Base-by-base conservation (phyloP, 2,888 invertebrate genomes). In the Aphelenchoides bicaudatus region DNA sequence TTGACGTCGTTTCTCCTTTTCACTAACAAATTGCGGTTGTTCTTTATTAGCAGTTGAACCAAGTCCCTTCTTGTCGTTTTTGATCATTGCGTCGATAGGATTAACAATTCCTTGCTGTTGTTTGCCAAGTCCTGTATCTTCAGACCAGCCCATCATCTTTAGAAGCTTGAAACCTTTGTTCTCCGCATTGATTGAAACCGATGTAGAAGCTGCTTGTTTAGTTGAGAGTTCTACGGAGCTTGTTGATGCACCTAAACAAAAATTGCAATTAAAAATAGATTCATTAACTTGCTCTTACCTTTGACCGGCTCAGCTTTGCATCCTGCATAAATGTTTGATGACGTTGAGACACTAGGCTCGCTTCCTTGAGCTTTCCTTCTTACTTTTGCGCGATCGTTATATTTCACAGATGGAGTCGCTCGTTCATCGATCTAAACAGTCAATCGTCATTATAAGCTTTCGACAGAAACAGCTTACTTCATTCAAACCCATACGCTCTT, bases 71-170 rank as follows among this genome's bases (percentile, higher is more conserved):
- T 39, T 37, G 21, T 51, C 52, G 28, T 16, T 28, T 34, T 51
- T 51, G 19, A 51, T 10, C 6, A 8, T 51, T 1, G 10, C 5
- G 38, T 56, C 21, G 28, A 83, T 82, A 39, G 83, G 83, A 72
- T 82, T 81, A 43, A 72, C 74, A 31, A 80, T 79, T 59, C 83
- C 88, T 81, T 67, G 63, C 39, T 75, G 74, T 34, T 69, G 63
- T 65, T 89, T 91, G 25, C 94, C 94, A 55, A 96, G 84, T 0
- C 89, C 86, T 72, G 89, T 86, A 46, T 94, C 96, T 81, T 90
- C 88, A 47, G 86, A 87, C 94, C 94, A 96, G 23, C 96, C 96
- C 88, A 96, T 88, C 82, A 91, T 92, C 70, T 89, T 84, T 62
- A 96, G 82, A 82, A 96, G 82, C 81, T 91, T 89, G 82, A 91